Base-by-base conservation (phyloP, 2,888 invertebrate genomes). In the Boloria euphrosyne region DNA sequence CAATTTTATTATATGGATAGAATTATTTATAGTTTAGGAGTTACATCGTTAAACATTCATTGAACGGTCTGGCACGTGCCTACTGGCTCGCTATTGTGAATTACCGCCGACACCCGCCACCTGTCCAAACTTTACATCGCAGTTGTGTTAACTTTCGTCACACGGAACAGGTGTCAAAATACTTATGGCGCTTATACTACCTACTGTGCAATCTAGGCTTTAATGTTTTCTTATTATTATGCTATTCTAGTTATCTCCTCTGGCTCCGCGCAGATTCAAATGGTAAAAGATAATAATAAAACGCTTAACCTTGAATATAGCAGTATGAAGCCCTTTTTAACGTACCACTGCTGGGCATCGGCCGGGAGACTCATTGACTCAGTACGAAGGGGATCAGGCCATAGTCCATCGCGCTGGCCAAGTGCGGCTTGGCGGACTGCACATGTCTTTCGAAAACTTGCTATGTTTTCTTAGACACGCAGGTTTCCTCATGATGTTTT, bases 121-220 rank as follows among this genome's bases (percentile, higher is more conserved):
- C 59, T 59, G 59, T 31, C 46, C 14, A 59, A 59, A 59, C 49
- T 14, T n/a, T 22, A 31, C 14, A 31, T 50, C 31, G 46, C 64
- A 65, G 27, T 54, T 65, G 64, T 65, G n/a, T 10, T 52, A 58
- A 65, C 58, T 57, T 52, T 64, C 64, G 64, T 52, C 52, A 59
- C 52, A n/a, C 58, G n/a, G 18, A 59, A 46, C 64, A 65, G 44
- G 47, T 65, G 64, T 65, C 52, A 60, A 60, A 52, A 46, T 53
- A 58, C 43, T 27, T 43, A 44, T 17, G 53, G 62, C 51, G 58
- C 44, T 57, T 10, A 38, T 10, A 38, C 47, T 16, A 22, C n/a
- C 14, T 22, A 46, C 27, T 14, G 13, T 47, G 49, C 17, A 31
- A 18, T 14, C n/a, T 38, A 49, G n/a, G 47, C 47, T 49, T 49